A percentile compares a stretch with the other conserved stretches of the same genome.
Evolutionary conservation across 1,140 invertebrate species (phyloP).

Genomic region (Zaprionus davidi): DNA sequence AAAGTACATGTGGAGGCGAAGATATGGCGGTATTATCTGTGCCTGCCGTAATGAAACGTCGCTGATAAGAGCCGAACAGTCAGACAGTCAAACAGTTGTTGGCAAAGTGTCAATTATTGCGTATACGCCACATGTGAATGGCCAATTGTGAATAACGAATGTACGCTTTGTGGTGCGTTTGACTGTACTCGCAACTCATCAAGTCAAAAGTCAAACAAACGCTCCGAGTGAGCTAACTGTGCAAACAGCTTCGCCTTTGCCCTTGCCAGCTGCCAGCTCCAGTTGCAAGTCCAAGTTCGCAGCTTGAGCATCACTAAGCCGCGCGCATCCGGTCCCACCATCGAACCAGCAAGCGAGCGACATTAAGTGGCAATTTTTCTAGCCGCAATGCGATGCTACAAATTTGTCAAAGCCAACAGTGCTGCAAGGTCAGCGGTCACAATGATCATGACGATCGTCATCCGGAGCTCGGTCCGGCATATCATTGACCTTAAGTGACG

Average conservation of each 20-base stretch:
- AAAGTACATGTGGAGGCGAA: conserved; percentile 45
- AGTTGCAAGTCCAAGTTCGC: conserved; percentile 38
- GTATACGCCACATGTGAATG: conserved; percentile 54
- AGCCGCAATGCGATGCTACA: conserved; percentile 55
- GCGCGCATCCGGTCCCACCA: conserved; percentile 70
- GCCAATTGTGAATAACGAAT: conserved; percentile 16
- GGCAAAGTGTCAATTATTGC: conserved; percentile 58
- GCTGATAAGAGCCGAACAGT: conserved; percentile 51
- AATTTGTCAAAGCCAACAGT: conserved; percentile 78
- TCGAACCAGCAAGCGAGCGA: conserved; percentile 32
- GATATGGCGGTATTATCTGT: conserved; percentile 4
- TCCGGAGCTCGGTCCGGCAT: conserved; percentile 40
- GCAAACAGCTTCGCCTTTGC: conserved; percentile 54
- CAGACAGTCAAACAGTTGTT: conserved; percentile 12
- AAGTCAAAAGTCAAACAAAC: conserved; percentile 45
- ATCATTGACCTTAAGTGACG: conserved; percentile 81
- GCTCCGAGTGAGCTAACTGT: conserved; percentile 45
- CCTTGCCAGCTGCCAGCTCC: background rate
- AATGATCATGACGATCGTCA: conserved; percentile 58
- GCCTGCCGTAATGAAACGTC: conserved; percentile 26
- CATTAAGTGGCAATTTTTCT: conserved; percentile 66
- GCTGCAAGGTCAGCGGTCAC: conserved; percentile 65
- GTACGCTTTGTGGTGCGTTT: conserved; percentile 21
- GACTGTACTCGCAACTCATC: conserved; percentile 4
- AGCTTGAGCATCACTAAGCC: conserved; percentile 15